phyloP scores from a whole-genome alignment of 2,888 invertebrate species.

The Dryococelus australis region DNA sequence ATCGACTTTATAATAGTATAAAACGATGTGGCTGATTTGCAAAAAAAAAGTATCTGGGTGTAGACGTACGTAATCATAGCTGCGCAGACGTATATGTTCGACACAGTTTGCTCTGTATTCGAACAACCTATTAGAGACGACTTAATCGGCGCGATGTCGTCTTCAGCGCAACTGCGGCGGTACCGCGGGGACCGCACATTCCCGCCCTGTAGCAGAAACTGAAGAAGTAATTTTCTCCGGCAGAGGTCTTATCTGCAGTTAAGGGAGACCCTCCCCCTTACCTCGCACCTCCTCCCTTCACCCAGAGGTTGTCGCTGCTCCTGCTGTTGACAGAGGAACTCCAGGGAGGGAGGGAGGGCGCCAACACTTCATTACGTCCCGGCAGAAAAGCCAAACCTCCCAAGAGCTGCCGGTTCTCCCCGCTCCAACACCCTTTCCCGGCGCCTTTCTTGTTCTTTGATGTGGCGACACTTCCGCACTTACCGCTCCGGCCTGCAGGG shows the following conservation, averaged over 20 bases:
- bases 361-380: not conserved
- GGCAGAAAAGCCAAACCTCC: not conserved
- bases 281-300: not conserved
- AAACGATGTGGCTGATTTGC: no score
- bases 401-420: no score
- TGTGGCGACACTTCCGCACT: constrained; percentile 5
- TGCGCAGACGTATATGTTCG: no score
- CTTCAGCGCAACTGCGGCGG: no score
- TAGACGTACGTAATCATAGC: no score
- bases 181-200: not conserved
- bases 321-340: not conserved
- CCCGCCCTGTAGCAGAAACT: no score
- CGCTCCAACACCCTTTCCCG: not conserved
- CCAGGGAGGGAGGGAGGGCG: not conserved
- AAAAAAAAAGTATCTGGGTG: no score
- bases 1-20: no score
- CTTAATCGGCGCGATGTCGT: no score
- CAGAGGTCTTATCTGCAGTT: not conserved
- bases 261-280: not conserved
- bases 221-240: constrained; percentile 16
- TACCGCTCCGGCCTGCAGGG: not conserved
- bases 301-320: not conserved
- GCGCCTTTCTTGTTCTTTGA: constrained; percentile 3
- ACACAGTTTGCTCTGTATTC: no score
- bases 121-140: no score